Base-by-base conservation (phyloP, 2,888 invertebrate genomes). In the Drosophila barbarae region DNA sequence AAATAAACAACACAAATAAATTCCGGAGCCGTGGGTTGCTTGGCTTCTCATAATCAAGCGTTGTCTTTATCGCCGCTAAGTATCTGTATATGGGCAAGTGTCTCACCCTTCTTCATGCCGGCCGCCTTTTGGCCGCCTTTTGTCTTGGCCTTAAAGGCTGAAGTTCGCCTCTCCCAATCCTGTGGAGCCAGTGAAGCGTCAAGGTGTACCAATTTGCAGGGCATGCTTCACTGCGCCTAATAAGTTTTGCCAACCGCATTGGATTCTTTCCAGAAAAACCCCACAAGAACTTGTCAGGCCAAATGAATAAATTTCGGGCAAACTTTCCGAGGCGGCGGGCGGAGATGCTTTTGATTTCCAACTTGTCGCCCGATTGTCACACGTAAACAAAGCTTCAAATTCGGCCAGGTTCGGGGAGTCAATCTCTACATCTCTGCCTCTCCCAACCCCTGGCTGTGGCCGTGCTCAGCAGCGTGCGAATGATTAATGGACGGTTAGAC, bases 401-500 rank as follows among this genome's bases (percentile, higher is more conserved):
- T 84, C 72, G 76, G 68, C 68, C 61, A 63, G 42, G 41, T 50
- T 51, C 61, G 63, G 49, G 42, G 15, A 34, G 59, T 58, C 15
- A 12, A 46, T 36, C 58, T 28, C 12, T 10, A 10, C 52, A 32
- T 41, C 36, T 26, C 42, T 26, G 42, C 18, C 2, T 26, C 21
- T 15, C 36, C 42, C 36, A 21, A 9, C 18, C 41, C 41, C 12
- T 15, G n/a, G n/a, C 13, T 21, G 18, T 68, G 77, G 60, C 49
- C 66, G 68, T 83, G 80, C 60, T 71, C 85, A 84, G 79, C 83
- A 71, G 77, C 77, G 82, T 87, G 80, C 76, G 79, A 88, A 88
- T 88, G 88, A 88, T 88, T 88, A 88, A 88, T 88, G 88, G 84
- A 80, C 77, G 84, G 74, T 84, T 79, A 88, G 88, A 88, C 88